phyloP scores from a whole-genome alignment of 2,888 invertebrate genomes.

The Eucriotettix oculatus region DNA sequence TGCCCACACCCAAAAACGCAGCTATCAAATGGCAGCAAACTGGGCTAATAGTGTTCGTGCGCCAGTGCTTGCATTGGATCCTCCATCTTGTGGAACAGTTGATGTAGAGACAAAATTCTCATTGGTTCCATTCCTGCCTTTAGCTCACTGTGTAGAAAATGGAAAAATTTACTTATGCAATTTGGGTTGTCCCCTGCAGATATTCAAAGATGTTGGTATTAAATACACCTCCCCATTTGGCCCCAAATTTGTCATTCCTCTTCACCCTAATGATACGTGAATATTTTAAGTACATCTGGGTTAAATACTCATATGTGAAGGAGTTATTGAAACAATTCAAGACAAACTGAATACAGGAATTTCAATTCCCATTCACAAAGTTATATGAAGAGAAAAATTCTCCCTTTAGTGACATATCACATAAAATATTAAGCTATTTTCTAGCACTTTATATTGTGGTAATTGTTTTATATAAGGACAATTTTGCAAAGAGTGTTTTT shows the following conservation, averaged over 20 bases:
- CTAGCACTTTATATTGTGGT: too few species aligned
- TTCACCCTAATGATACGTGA: slow-evolving; percentile 28
- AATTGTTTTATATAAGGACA: too few species aligned
- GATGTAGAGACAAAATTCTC: slow-evolving; percentile 48
- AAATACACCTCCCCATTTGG: slow-evolving; percentile 74
- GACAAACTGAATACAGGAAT: too few species aligned
- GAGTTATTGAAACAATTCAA: too few species aligned
- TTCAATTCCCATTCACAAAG: too few species aligned
- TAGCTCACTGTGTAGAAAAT: slow-evolving; percentile 40
- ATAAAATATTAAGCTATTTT: too few species aligned
- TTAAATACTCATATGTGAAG: too few species aligned
- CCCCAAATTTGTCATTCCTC: slow-evolving; percentile 62
- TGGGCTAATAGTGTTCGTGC: slow-evolving; percentile 59
- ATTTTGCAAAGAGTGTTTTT: too few species aligned
- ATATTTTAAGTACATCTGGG: too few species aligned
- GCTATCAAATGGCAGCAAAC: slow-evolving; percentile 31
- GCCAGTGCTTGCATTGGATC: slow-evolving; percentile 59
- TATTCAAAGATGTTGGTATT: slow-evolving; percentile 59
- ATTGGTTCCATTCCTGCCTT: slow-evolving; percentile 51
- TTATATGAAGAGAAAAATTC: too few species aligned
- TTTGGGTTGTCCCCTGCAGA: slow-evolving; percentile 60
- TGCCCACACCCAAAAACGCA: background rate
- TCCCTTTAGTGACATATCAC: too few species aligned
- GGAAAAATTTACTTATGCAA: slow-evolving; percentile 73
- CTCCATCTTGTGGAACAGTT: slow-evolving; percentile 47